phyloP scores from a whole-genome alignment of 2,888 invertebrate species.

The Caenorhabditis angaria region DNA sequence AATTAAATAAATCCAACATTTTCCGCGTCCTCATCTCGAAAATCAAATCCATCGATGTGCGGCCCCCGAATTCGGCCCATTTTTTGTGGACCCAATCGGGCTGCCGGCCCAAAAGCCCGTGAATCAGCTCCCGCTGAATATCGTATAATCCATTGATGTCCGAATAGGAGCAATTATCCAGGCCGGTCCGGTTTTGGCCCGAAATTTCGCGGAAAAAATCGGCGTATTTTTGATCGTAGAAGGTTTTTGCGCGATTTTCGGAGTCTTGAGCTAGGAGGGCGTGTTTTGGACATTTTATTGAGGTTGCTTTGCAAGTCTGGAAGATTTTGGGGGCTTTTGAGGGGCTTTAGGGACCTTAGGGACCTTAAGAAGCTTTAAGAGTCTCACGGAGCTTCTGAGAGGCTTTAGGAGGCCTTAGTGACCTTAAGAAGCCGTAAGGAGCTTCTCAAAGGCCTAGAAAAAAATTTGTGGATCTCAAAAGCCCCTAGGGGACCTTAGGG shows the following conservation, averaged over 20 bases:
- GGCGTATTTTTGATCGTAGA: conserved; percentile 45
- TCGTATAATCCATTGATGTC: conserved; percentile 52
- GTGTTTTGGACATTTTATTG: conserved; percentile 37
- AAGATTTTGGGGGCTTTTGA: conserved; percentile 5
- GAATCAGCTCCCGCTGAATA: conserved; percentile 53
- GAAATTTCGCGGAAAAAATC: conserved; percentile 52
- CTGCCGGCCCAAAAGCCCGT: conserved; percentile 47
- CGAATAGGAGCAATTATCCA: conserved; percentile 35
- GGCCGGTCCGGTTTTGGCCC: conserved; percentile 44
- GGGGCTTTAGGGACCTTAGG: too few relatives aligned
- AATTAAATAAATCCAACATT: conserved; percentile 36
- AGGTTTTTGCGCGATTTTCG: conserved; percentile 17
- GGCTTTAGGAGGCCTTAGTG: too few relatives aligned
- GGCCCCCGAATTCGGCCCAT: conserved; percentile 56
- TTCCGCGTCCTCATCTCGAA: conserved; percentile 37
- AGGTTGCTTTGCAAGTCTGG: conserved; percentile 46
- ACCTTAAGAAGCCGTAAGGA: too few relatives aligned
- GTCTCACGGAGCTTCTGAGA: too few relatives aligned
- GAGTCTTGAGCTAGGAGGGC: conserved; percentile 21
- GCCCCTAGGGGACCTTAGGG: too few relatives aligned
- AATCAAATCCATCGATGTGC: conserved; percentile 47
- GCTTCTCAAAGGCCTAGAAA: background rate
- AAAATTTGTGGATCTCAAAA: background rate
- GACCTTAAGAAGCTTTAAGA: too few relatives aligned
- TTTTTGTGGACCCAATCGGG: conserved; percentile 56